Conservation (phyloP, 2,888 invertebrate genomes). For the Endotricha flammealis region DNA sequence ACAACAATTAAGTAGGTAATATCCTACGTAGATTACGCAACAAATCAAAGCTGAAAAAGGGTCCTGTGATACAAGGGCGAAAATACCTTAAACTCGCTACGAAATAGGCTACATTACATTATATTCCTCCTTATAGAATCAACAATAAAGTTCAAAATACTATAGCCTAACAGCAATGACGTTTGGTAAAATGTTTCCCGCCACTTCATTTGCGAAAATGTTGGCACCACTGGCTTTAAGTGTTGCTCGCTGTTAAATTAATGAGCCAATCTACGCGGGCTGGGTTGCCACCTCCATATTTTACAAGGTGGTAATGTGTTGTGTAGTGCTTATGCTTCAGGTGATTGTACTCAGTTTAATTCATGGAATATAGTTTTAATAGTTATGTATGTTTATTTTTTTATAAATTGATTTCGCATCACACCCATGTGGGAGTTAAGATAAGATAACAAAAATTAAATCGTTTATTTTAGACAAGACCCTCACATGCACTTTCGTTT, state of each 20-base stretch:
- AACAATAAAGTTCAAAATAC: constrained; percentile 2
- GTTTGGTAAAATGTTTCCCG: constrained; percentile 32
- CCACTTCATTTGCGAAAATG: constrained; percentile 74
- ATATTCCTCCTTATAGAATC: constrained; percentile 15
- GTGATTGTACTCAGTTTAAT: constrained; percentile 5
- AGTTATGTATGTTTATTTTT: too few relatives aligned
- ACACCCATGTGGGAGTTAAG: too few relatives aligned
- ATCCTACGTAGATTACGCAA: constrained; percentile 49
- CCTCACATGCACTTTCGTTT: too few relatives aligned
- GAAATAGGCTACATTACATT: constrained; percentile 5
- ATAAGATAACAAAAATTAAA: too few relatives aligned
- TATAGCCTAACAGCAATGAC: not conserved
- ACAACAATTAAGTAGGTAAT: constrained; percentile 40
- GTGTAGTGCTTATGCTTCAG: constrained; percentile 25
- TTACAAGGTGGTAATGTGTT: constrained; percentile 74
- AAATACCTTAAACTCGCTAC: constrained; percentile 45
- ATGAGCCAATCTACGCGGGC: constrained; percentile 72
- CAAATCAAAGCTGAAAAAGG: constrained; percentile 54
- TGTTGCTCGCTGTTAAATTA: constrained; percentile 77
- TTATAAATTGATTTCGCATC: too few relatives aligned
- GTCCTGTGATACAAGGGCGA: constrained; percentile 49
- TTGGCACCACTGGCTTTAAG: constrained; percentile 72
- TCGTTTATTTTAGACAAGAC: too few relatives aligned
- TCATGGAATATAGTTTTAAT: not conserved
- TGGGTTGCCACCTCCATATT: constrained; percentile 67